These are phyloP conservation scores for Antheraea assamensis DNA, from an alignment of 2,888 invertebrate species.

Conservation along the genomic window DNA sequence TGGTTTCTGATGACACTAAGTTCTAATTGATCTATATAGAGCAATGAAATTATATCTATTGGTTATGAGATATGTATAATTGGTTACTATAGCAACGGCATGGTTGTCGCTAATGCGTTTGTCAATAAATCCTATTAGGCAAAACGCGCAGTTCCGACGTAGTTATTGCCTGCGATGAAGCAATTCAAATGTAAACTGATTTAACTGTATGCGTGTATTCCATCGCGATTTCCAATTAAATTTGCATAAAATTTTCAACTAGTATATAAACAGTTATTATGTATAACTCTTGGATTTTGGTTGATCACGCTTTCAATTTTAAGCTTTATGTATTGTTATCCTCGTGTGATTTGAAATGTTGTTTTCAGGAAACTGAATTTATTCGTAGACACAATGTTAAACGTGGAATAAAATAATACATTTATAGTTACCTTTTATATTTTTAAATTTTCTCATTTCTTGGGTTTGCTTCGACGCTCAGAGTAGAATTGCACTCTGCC, in stretches of 20 bases:
- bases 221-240: background rate
- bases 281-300: background rate
- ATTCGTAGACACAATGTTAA: too few species aligned
- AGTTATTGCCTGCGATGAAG: constrained; percentile 16
- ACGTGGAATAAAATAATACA: too few species aligned
- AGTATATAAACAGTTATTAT: background rate
- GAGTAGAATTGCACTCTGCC: too few species aligned
- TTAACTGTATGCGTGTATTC: constrained; percentile 1
- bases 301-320: background rate
- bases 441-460: too few species aligned
- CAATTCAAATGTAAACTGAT: constrained; percentile 18
- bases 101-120: constrained; percentile 21
- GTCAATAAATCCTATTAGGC: constrained; percentile 25
- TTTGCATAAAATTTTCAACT: background rate
- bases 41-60: constrained; percentile 2
- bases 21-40: background rate
- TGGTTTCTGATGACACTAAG: background rate
- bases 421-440: too few species aligned
- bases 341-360: too few species aligned
- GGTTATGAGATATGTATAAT: constrained; percentile 2
- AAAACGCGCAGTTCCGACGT: constrained; percentile 13
- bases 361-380: too few species aligned
- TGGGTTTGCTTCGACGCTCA: too few species aligned
- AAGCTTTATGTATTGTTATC: too few species aligned
- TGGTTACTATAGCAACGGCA: constrained; percentile 21